Conservation (phyloP, 2,113 vertebrate species). For the Neomonachus schauinslandi region DNA sequence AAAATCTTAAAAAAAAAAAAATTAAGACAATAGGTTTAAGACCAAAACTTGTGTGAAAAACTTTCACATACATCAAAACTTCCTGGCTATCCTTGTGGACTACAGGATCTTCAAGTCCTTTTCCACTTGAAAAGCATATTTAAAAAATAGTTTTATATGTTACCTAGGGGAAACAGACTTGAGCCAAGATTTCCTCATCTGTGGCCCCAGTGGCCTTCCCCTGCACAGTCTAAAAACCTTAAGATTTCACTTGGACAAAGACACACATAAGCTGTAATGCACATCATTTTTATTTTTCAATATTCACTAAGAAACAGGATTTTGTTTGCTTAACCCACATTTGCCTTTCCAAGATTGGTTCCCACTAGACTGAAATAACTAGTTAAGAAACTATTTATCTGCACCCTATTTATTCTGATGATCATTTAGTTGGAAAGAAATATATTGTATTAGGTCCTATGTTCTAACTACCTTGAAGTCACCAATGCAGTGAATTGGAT, state of each 20-base stretch:
- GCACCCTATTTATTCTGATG: not conserved
- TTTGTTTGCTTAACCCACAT: not conserved
- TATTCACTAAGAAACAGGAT: not conserved
- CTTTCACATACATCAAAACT: not conserved
- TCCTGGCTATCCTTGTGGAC: not conserved
- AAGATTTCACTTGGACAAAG: not conserved
- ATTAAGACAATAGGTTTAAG: not conserved
- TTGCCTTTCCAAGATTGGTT: not conserved
- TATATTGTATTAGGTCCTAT: not conserved
- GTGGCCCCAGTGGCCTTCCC: not conserved
- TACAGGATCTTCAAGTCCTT: not conserved
- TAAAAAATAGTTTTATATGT: not conserved
- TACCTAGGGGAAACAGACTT: not conserved
- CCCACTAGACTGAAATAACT: not conserved
- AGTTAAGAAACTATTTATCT: not conserved
- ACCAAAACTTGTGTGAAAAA: not conserved
- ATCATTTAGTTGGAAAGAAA: conserved; percentile 51
- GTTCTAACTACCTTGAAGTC: not conserved
- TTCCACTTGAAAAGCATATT: not conserved
- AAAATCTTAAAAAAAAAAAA: no score
- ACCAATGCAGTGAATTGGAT: not conserved
- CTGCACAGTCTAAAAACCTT: not conserved
- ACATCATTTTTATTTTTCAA: not conserved
- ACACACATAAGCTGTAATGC: not conserved
- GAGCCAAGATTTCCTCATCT: not conserved